A percentile compares a stretch with the other conserved stretches of the same genome.
These are phyloP conservation scores for Ceratosolen fusciceps DNA, from an alignment of 1,140 invertebrate genomes.

Conservation along the genomic window DNA sequence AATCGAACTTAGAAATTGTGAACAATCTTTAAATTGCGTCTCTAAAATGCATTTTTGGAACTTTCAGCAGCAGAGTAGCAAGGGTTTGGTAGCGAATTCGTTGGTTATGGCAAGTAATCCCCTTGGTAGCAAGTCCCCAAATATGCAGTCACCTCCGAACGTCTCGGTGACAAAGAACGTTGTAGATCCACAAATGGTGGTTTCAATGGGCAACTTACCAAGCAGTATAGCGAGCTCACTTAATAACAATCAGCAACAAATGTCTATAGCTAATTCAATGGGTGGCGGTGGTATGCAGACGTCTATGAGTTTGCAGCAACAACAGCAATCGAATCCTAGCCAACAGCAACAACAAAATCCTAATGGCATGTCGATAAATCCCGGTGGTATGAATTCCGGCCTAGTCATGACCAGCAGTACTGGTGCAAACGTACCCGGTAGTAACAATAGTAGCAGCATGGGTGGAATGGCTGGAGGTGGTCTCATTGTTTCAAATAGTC, in stretches of 20 bases:
- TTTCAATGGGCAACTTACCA: conserved; percentile 74
- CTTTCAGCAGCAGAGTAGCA: conserved; percentile 74
- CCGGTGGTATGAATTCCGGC: conserved; percentile 74
- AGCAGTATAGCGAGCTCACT: conserved; percentile 74
- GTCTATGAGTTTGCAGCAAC: conserved; percentile 66
- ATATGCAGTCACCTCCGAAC: conserved; percentile 86
- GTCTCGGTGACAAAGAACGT: conserved; percentile 77
- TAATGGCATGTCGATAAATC: conserved; percentile 77
- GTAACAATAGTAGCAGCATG: conserved; percentile 70
- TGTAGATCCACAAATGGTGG: conserved; percentile 73
- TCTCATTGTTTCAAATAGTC: conserved; percentile 75
- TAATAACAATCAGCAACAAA: conserved; percentile 73
- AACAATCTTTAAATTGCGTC: not conserved
- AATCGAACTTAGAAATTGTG: not conserved
- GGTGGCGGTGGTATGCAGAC: conserved; percentile 66
- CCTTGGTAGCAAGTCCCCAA: conserved; percentile 84
- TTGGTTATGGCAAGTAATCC: conserved; percentile 79
- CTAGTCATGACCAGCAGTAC: conserved; percentile 72
- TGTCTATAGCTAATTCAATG: conserved; percentile 75
- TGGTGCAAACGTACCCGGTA: conserved; percentile 67
- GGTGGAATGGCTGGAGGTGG: conserved; percentile 76
- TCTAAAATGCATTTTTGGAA: not conserved
- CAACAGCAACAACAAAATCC: conserved; percentile 67
- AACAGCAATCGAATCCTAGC: not conserved
- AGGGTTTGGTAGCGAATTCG: conserved; percentile 79